Percentiles rank a stretch among this genome's conserved stretches.
phyloP scores from a whole-genome alignment of 2,113 vertebrate species.

The Paratilapia polleni region DNA sequence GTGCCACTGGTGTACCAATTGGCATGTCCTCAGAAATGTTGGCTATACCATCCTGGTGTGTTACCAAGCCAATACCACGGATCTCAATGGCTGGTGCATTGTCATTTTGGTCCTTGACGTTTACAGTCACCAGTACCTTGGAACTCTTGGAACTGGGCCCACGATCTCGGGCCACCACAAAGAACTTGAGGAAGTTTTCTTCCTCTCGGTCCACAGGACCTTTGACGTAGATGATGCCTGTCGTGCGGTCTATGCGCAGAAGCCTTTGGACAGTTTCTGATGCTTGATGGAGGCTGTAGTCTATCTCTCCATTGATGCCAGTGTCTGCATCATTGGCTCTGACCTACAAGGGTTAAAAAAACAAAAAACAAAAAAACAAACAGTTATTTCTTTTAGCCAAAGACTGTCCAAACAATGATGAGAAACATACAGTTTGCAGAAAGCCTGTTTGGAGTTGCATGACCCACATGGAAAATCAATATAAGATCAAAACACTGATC shows the following conservation, averaged over 20 bases:
- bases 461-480: background rate
- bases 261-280: conserved; percentile 88
- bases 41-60: conserved; percentile 91
- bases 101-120: conserved; percentile 93
- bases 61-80: conserved; percentile 93
- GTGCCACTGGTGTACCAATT: conserved; percentile 91
- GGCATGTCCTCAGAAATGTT: conserved; percentile 97
- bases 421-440: background rate
- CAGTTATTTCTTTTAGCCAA: background rate
- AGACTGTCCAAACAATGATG: background rate
- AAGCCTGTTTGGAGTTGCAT: background rate
- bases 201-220: conserved; percentile 93
- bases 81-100: conserved; percentile 93
- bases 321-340: conserved; percentile 94
- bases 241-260: conserved; percentile 89
- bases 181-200: conserved; percentile 89
- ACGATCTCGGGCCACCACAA: conserved; percentile 90
- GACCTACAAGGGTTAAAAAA: conserved; percentile 78
- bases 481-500: background rate
- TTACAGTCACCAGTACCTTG: conserved; percentile 89
- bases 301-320: conserved; percentile 90
- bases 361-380: background rate
- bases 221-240: conserved; percentile 93
- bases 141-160: conserved; percentile 90
- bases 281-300: conserved; percentile 92